Percentiles rank a stretch among this genome's conserved stretches.
phyloP scores from a whole-genome alignment of 2,113 vertebrate species.

The Corynorhinus townsendii region DNA sequence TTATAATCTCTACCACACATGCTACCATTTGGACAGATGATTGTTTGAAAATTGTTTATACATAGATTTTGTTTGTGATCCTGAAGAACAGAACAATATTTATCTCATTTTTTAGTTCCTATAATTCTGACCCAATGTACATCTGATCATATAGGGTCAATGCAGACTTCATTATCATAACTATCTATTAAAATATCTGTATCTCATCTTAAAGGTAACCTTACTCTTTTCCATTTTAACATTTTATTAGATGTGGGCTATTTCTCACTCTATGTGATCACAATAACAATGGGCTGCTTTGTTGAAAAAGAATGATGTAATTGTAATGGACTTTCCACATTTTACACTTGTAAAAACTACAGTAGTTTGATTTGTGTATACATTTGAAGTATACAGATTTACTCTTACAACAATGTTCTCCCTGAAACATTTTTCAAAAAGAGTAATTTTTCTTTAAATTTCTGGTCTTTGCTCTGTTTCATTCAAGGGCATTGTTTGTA shows the following conservation, averaged over 20 bases:
- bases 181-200: background rate
- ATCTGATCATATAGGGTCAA: background rate
- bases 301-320: constrained; percentile 3
- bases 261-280: background rate
- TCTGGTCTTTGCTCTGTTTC: background rate
- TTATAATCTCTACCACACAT: background rate
- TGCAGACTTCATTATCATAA: background rate
- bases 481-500: background rate
- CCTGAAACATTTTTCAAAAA: background rate
- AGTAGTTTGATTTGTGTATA: background rate
- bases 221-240: background rate
- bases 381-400: background rate
- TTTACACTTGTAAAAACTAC: background rate
- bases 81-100: background rate
- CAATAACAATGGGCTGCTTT: background rate
- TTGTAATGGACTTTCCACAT: background rate
- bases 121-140: background rate
- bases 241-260: background rate
- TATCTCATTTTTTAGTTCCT: background rate
- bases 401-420: background rate
- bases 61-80: background rate
- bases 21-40: background rate
- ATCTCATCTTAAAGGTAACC: background rate
- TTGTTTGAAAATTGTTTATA: constrained; percentile 20
- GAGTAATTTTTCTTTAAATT: background rate